Evolutionary conservation across 2,888 invertebrate species (phyloP), one percentile per base, ranked within the genome.

Genomic region (Caenorhabditis sulstoni): DNA sequence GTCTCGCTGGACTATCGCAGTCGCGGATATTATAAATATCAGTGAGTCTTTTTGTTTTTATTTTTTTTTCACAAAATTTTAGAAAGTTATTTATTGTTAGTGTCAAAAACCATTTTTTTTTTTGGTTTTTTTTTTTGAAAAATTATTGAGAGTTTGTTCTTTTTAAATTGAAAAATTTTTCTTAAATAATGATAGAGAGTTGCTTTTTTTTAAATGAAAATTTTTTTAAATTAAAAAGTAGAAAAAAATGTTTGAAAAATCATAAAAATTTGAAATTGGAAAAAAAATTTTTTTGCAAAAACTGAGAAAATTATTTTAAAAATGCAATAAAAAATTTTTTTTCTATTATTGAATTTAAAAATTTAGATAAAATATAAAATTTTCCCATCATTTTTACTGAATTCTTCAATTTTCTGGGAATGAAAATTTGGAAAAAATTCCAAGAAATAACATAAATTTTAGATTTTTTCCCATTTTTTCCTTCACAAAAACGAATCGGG

Each of bases 1-100:
- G 82, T 85, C 45, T 85, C 85, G 20, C 20, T 85, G 66, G 84
- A 85, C 62, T 82, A 82, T 18, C 16, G 50, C 12, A 79, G 79
- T 47, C 29, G 74, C 29, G 59, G 45, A 0, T 45, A 59, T 47
- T 65, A 74, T 45, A 79, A 79, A 18, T 79, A 75, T 73, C 73
- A 68, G 78, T 78, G 47, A 66, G 66, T 66, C 49, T 52, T 61
- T 39, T 16, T 9, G 47, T 49, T 20, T 22, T 44, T 9, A 49
- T 4, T 50, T 50, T 50, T 7, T n/a, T n/a, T n/a, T n/a, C n/a
- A n/a, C n/a, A n/a, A n/a, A n/a, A n/a, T n/a, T n/a, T n/a, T n/a
- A n/a, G n/a, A n/a, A n/a, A n/a, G n/a, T n/a, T n/a, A n/a, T n/a
- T n/a, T n/a, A n/a, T n/a, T n/a, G n/a, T n/a, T n/a, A n/a, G n/a